Evolutionary conservation across 2,888 invertebrate species (phyloP).

Genomic region (Protonemura montana): DNA sequence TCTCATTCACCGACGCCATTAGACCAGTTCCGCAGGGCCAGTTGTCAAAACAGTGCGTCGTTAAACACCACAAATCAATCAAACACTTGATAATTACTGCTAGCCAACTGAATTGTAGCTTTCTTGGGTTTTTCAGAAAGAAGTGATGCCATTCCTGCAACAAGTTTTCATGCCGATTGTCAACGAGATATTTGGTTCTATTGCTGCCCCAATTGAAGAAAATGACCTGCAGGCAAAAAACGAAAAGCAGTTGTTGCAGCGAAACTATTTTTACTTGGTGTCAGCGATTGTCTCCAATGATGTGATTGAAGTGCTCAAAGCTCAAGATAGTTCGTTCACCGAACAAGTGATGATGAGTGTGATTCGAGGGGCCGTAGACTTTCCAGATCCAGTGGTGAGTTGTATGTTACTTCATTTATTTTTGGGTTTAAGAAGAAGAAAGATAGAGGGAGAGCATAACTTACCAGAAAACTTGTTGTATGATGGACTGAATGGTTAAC

Average conservation of each 20-base stretch:
- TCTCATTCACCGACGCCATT: no score
- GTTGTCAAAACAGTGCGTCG: no score
- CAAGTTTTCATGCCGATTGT: slow-evolving; percentile 62
- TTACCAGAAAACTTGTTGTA: no score
- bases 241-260: slow-evolving; percentile 60
- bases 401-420: not conserved
- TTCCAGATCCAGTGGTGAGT: slow-evolving; percentile 61
- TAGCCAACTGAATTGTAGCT: slow-evolving; percentile 41
- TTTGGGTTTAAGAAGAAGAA: no score
- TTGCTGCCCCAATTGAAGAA: slow-evolving; percentile 59
- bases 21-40: no score
- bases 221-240: slow-evolving; percentile 60
- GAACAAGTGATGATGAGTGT: slow-evolving; percentile 61
- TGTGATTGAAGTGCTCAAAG: slow-evolving; percentile 59
- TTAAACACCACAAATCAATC: no score
- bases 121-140: slow-evolving; percentile 57
- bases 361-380: slow-evolving; percentile 62
- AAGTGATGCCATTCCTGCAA: slow-evolving; percentile 61
- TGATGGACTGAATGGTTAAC: no score
- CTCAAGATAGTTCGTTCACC: slow-evolving; percentile 53
- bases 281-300: slow-evolving; percentile 61
- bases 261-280: slow-evolving; percentile 62
- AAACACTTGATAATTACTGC: not conserved
- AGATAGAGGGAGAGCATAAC: no score
- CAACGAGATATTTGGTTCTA: slow-evolving; percentile 57